A percentile compares a stretch with the other conserved stretches of the same genome.
Evolutionary conservation across 2,888 invertebrate genomes (phyloP).

Genomic region (Halocaridina rubra): DNA sequence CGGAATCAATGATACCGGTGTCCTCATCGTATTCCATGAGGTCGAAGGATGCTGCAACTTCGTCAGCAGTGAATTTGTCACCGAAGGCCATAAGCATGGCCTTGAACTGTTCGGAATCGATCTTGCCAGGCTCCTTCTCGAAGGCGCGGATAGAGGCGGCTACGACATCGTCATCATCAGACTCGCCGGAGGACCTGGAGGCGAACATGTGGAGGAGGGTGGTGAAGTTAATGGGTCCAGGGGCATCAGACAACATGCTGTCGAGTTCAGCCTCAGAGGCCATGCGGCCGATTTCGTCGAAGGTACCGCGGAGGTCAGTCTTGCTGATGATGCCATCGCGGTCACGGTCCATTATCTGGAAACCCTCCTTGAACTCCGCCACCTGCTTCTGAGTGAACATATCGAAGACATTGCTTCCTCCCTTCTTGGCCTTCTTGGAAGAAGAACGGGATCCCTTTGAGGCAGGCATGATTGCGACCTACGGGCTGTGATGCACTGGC

Average conservation of each 20-base stretch:
- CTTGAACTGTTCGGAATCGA: constrained; percentile 69
- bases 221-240: constrained; percentile 64
- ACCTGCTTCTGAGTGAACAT: constrained; percentile 64
- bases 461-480: constrained; percentile 63
- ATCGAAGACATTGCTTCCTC: constrained; percentile 63
- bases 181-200: constrained; percentile 72
- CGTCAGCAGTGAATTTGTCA: constrained; percentile 75
- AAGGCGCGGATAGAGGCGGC: constrained; percentile 70
- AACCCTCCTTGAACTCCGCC: constrained; percentile 67
- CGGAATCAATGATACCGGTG: constrained; percentile 58
- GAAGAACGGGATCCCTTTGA: constrained; percentile 69
- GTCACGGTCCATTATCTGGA: constrained; percentile 76
- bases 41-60: constrained; percentile 69
- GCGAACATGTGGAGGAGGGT: constrained; percentile 64
- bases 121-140: constrained; percentile 63
- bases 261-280: constrained; percentile 73
- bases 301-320: constrained; percentile 75
- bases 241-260: constrained; percentile 76
- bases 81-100: constrained; percentile 77
- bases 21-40: constrained; percentile 64
- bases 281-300: constrained; percentile 74
- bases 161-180: constrained; percentile 74
- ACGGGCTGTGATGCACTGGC: constrained; percentile 61
- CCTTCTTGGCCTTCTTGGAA: constrained; percentile 65
- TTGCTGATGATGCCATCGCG: constrained; percentile 77